These are phyloP conservation scores for Nematolebias whitei DNA, from an alignment of 2,113 vertebrate species.

Conservation along the genomic window DNA sequence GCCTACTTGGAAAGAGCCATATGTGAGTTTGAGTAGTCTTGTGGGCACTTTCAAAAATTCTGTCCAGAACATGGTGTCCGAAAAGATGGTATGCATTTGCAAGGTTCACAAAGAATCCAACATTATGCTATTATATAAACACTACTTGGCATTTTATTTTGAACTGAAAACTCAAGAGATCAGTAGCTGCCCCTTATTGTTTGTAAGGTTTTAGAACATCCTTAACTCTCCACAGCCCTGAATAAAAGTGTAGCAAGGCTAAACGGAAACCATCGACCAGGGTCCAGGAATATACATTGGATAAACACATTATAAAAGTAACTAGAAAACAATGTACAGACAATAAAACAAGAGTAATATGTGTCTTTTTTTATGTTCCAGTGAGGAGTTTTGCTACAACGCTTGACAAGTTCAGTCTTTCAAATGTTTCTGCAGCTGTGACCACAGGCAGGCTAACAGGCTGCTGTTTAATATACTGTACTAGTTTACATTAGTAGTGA, in stretches of 20 bases:
- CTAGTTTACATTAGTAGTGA: too few species aligned
- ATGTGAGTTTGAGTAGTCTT: conserved; percentile 28
- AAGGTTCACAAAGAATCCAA: background rate
- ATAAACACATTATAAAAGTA: conserved; percentile 25
- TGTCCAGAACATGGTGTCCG: conserved; percentile 39
- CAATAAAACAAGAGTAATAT: background rate
- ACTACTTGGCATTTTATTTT: background rate
- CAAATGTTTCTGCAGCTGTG: too few species aligned
- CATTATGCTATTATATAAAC: background rate
- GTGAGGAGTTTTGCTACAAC: too few species aligned
- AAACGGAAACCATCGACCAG: conserved; percentile 53
- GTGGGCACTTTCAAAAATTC: conserved; percentile 29
- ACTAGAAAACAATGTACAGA: too few species aligned
- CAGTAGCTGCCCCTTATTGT: background rate
- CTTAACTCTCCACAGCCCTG: conserved; percentile 23
- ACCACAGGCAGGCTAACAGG: background rate
- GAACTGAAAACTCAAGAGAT: background rate
- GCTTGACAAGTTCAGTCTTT: too few species aligned
- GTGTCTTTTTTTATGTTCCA: background rate
- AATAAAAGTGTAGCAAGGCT: conserved; percentile 24
- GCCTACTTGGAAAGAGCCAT: conserved; percentile 19
- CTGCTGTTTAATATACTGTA: too few species aligned
- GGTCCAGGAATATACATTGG: conserved; percentile 34
- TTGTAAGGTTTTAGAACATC: background rate
- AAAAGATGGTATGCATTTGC: conserved; percentile 19